These are phyloP conservation scores for Nephila pilipes DNA, from an alignment of 1,140 invertebrate species.

Conservation along the genomic window DNA sequence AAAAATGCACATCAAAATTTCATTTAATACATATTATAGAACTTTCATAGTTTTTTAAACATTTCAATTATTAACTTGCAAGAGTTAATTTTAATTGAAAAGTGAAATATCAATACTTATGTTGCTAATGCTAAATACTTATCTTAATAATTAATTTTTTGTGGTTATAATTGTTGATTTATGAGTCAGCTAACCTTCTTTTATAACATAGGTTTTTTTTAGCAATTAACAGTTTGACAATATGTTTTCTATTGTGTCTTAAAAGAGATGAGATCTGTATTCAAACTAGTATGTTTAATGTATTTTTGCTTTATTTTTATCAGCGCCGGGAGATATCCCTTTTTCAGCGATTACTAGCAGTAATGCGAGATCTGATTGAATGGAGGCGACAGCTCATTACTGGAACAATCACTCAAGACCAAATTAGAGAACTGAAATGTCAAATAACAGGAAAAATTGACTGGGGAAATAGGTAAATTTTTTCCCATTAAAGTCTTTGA, in stretches of 20 bases:
- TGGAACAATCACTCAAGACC: slow-evolving; percentile 93
- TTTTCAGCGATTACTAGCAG: slow-evolving; percentile 90
- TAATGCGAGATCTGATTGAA: slow-evolving; percentile 93
- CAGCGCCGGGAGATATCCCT: slow-evolving; percentile 91
- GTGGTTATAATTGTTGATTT: too few species aligned
- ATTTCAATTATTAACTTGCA: too few species aligned
- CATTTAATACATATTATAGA: too few species aligned
- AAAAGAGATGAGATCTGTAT: neutral
- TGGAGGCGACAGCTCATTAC: slow-evolving; percentile 90
- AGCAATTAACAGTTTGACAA: too few species aligned
- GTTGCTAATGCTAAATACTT: too few species aligned
- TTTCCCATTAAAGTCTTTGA: neutral
- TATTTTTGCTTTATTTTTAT: slow-evolving; percentile 72
- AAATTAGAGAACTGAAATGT: slow-evolving; percentile 90
- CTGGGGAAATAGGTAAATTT: slow-evolving; percentile 92
- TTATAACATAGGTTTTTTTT: neutral
- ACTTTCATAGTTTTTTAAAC: too few species aligned
- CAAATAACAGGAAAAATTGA: slow-evolving; percentile 95
- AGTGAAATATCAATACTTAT: too few species aligned
- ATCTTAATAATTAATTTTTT: too few species aligned
- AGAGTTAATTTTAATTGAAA: too few species aligned
- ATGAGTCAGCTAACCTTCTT: neutral
- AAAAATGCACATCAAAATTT: too few species aligned
- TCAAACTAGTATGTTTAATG: too few species aligned
- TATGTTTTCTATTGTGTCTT: neutral